These are phyloP conservation scores for Neolamprologus devosi DNA, from an alignment of 2,113 vertebrate genomes.

Conservation along the genomic window DNA sequence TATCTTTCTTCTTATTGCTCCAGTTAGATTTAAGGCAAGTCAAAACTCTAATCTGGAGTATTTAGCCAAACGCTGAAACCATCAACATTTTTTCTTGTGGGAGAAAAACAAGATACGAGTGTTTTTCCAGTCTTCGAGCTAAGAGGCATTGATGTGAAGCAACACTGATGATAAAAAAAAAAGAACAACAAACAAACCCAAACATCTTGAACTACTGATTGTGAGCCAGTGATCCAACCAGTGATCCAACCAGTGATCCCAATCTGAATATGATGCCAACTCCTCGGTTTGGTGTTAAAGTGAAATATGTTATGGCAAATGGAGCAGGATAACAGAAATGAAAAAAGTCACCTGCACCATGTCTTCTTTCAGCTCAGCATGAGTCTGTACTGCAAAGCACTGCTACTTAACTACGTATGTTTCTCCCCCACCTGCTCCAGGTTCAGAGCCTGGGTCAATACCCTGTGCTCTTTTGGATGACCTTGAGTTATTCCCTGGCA, in stretches of 20 bases:
- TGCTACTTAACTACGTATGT: background rate
- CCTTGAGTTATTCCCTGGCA: background rate
- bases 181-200: background rate
- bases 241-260: background rate
- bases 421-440: background rate
- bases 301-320: background rate
- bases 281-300: background rate
- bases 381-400: background rate
- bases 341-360: background rate
- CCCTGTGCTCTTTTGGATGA: background rate
- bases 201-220: background rate
- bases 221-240: background rate
- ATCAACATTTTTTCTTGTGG: background rate
- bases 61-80: background rate
- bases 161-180: background rate
- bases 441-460: background rate
- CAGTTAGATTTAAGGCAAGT: background rate
- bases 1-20: background rate
- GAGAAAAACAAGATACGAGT: background rate
- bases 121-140: background rate
- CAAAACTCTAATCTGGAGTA: background rate
- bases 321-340: background rate
- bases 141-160: background rate
- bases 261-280: background rate
- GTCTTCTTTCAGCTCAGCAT: background rate